Conservation (phyloP, 2,888 invertebrate genomes). For the Buathra laborator region DNA sequence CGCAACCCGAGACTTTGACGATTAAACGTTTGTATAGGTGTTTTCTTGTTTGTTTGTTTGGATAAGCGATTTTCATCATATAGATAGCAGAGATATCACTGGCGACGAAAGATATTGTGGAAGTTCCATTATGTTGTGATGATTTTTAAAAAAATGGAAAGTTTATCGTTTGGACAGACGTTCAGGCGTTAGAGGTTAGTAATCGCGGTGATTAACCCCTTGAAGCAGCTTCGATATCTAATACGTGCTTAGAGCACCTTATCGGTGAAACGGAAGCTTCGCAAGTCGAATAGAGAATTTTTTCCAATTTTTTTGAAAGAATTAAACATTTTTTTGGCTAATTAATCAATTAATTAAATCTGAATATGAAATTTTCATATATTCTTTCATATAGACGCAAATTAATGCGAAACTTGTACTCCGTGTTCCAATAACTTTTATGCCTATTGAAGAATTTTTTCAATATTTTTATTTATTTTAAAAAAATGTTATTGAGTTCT, state of each 20-base stretch:
- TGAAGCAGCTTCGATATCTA: neutral
- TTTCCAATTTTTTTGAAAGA: too few relatives aligned
- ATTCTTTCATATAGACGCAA: too few relatives aligned
- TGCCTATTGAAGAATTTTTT: neutral
- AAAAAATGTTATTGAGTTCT: neutral
- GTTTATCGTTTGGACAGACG: neutral
- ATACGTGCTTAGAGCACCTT: too few relatives aligned
- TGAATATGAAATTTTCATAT: too few relatives aligned
- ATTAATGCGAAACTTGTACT: neutral
- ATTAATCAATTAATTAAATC: too few relatives aligned
- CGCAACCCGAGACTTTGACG: neutral
- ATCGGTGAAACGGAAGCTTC: too few relatives aligned
- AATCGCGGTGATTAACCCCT: neutral
- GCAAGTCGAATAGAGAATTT: too few relatives aligned
- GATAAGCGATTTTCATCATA: neutral
- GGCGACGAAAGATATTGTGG: slow-evolving; percentile 3
- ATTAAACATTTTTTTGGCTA: too few relatives aligned
- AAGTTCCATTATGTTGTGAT: neutral
- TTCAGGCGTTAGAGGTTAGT: neutral
- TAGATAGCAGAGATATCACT: slow-evolving; percentile 3
- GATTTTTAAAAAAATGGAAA: neutral
- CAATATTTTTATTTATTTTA: neutral
- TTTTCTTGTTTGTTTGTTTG: slow-evolving; percentile 12
- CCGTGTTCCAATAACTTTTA: neutral
- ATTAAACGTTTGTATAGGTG: neutral